phyloP scores from a whole-genome alignment of 1,140 invertebrate species.

The Helicoverpa zea region DNA sequence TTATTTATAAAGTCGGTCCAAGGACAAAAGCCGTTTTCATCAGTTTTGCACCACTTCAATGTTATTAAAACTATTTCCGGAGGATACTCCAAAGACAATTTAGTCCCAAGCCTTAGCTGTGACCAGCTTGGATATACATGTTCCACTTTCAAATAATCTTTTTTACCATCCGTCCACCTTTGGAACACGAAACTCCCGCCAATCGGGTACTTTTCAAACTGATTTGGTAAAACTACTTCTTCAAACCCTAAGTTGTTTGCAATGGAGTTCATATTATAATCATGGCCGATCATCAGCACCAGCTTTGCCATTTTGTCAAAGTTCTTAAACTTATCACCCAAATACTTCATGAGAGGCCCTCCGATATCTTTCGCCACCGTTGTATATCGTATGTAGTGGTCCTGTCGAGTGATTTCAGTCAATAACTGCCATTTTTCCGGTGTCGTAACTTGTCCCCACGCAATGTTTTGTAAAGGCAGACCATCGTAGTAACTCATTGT shows the following conservation, averaged over 20 bases:
- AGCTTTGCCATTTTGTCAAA: slow-evolving; percentile 60
- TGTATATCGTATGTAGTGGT: slow-evolving; percentile 70
- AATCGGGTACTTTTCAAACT: slow-evolving; percentile 69
- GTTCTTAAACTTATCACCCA: slow-evolving; percentile 58
- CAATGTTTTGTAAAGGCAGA: slow-evolving; percentile 63
- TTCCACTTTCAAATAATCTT: slow-evolving; percentile 70
- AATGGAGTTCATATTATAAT: slow-evolving; percentile 65
- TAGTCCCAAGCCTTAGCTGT: slow-evolving; percentile 65
- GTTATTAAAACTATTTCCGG: slow-evolving; percentile 63
- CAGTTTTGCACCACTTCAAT: slow-evolving; percentile 64
- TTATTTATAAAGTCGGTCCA: slow-evolving; percentile 71
- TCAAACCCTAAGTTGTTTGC: slow-evolving; percentile 58
- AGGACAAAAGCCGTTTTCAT: slow-evolving; percentile 69
- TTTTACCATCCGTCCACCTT: slow-evolving; percentile 68
- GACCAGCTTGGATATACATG: slow-evolving; percentile 73
- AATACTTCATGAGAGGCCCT: slow-evolving; percentile 64
- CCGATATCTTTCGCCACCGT: slow-evolving; percentile 67
- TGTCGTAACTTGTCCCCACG: slow-evolving; percentile 70
- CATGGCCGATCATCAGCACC: slow-evolving; percentile 64
- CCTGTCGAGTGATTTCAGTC: slow-evolving; percentile 67
- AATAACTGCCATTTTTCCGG: slow-evolving; percentile 64
- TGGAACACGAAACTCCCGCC: slow-evolving; percentile 79
- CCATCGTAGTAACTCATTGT: slow-evolving; percentile 78
- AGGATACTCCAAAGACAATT: slow-evolving; percentile 58
- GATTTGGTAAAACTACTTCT: slow-evolving; percentile 60